Conservation (phyloP, 2,888 invertebrate species). For the Ferrisia virgata region DNA sequence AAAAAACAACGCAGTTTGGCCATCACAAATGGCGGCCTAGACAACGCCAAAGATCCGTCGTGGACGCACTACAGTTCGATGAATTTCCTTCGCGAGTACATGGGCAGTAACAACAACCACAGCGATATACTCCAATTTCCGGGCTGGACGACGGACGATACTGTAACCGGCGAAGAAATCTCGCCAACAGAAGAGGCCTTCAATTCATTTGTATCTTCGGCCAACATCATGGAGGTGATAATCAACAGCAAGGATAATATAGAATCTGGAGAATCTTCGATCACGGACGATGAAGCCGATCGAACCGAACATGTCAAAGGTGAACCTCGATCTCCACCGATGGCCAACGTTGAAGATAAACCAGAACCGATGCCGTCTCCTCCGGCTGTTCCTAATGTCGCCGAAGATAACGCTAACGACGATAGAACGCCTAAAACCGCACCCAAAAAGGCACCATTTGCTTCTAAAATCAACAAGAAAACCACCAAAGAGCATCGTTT, state of each 20-base stretch:
- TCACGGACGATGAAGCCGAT: not conserved
- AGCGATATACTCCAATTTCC: constrained; percentile 35
- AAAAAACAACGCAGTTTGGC: constrained; percentile 36
- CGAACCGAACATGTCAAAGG: not conserved
- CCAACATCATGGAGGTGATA: not conserved
- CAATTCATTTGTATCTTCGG: constrained; percentile 21
- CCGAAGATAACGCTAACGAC: not conserved
- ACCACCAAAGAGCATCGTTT: not conserved
- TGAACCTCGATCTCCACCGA: constrained; percentile 7
- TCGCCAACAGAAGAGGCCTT: constrained; percentile 20
- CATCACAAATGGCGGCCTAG: not conserved
- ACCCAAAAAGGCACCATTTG: not conserved
- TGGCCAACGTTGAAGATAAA: not conserved
- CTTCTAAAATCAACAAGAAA: not conserved
- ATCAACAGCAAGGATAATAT: not conserved
- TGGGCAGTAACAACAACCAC: constrained; percentile 41
- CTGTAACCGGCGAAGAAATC: not conserved
- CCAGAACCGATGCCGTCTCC: not conserved
- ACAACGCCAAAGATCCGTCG: constrained; percentile 32
- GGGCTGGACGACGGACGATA: constrained; percentile 34
- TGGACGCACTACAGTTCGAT: constrained; percentile 43
- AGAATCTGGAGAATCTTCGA: not conserved
- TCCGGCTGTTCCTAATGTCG: not conserved
- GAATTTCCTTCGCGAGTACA: constrained; percentile 39
- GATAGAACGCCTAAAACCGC: not conserved